These are phyloP conservation scores for Cyphomyrus plagiostoma DNA, from an alignment of 2,113 vertebrate genomes.

Conservation along the genomic window DNA sequence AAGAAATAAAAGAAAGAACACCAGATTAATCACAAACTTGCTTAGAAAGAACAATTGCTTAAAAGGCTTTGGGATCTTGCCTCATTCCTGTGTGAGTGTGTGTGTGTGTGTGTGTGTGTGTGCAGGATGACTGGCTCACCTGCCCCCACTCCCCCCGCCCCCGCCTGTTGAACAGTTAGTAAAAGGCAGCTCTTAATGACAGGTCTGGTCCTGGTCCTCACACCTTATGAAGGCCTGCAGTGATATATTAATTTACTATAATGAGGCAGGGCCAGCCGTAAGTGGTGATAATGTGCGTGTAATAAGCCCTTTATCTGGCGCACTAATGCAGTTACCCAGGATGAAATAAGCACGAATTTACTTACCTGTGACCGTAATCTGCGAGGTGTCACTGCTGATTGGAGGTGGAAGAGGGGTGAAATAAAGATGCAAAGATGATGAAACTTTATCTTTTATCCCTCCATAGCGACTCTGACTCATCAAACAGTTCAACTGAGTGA, in stretches of 20 bases:
- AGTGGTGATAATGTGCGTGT: constrained; percentile 1
- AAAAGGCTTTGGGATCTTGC: too few relatives aligned
- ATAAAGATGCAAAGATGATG: neutral
- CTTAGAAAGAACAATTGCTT: too few relatives aligned
- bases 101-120: neutral
- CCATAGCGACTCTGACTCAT: neutral
- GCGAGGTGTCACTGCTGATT: neutral
- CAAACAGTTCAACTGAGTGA: neutral
- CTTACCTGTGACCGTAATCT: constrained; percentile 11
- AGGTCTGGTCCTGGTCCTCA: neutral
- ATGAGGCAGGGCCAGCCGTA: neutral
- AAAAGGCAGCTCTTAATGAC: neutral
- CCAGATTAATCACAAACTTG: too few relatives aligned
- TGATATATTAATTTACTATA: constrained; percentile 13
- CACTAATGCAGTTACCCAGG: neutral
- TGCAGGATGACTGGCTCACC: neutral
- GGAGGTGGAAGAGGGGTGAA: neutral
- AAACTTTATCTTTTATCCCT: neutral
- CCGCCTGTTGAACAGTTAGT: neutral
- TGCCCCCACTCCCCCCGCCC: neutral
- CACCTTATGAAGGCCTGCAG: neutral
- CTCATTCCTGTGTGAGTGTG: neutral
- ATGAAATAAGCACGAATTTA: neutral
- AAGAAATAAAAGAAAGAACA: too few relatives aligned
- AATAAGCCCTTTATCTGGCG: neutral